A percentile compares a stretch with the other conserved stretches of the same genome.
Evolutionary conservation across 2,113 vertebrate species (phyloP).

Genomic region (Ranitomeya variabilis): DNA sequence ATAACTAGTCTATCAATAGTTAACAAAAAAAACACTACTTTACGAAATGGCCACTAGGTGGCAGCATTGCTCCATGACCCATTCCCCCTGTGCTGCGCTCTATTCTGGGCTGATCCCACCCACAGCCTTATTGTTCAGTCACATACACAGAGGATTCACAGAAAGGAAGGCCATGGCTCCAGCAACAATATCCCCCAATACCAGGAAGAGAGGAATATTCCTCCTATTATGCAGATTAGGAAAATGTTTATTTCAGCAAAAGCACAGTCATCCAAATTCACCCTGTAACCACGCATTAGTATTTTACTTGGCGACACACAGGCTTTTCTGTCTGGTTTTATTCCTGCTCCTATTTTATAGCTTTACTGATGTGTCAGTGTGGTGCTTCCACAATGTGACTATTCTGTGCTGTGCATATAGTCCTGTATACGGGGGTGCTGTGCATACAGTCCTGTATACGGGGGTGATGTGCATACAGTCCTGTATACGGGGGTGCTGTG

Average conservation of each 20-base stretch:
- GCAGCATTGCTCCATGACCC: constrained; percentile 58
- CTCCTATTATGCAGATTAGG: neutral
- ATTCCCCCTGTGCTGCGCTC: neutral
- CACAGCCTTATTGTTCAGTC: constrained; percentile 41
- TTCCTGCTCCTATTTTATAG: no score
- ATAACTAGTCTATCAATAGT: neutral
- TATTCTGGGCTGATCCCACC: constrained; percentile 47
- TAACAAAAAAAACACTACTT: constrained; percentile 50
- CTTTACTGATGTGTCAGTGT: no score
- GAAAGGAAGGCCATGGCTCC: neutral
- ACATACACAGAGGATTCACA: constrained; percentile 1
- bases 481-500: no score
- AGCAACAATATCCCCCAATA: neutral
- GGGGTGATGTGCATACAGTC: no score
- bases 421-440: no score
- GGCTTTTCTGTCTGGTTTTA: neutral
- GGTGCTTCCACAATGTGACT: no score
- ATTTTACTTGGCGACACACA: neutral
- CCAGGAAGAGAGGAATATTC: neutral
- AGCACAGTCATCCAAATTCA: neutral
- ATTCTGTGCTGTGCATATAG: no score
- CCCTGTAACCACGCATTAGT: neutral
- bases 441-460: no score
- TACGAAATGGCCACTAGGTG: constrained; percentile 59
- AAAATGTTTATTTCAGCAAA: neutral